phyloP scores from a whole-genome alignment of 92 coral and sea anemone genomes.

The Zoanthus sansibaricus region DNA sequence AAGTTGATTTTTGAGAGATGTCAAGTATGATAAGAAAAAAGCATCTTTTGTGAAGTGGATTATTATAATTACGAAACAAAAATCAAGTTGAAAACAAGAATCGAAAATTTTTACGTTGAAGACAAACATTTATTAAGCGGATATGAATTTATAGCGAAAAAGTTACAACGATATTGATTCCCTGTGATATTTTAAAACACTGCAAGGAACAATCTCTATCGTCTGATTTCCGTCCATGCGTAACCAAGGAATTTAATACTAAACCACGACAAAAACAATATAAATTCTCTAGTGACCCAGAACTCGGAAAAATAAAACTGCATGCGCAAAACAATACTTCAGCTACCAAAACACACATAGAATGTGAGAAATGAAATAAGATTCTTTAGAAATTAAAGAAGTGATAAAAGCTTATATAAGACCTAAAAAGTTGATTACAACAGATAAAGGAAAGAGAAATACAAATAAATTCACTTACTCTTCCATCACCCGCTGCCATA shows the following conservation, averaged over 20 bases:
- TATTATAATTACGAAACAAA: slow-evolving; percentile 5
- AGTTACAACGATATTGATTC: background rate
- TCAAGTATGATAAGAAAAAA: background rate
- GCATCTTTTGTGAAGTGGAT: slow-evolving; percentile 8
- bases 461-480: slow-evolving; percentile 65
- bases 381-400: slow-evolving; percentile 2
- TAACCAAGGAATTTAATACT: slow-evolving; percentile 35
- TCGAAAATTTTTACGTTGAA: background rate
- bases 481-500: slow-evolving; percentile 83
- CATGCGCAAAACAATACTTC: background rate
- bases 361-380: background rate
- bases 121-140: background rate
- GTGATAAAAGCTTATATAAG: slow-evolving; percentile 3
- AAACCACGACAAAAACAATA: background rate
- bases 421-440: slow-evolving; percentile 18
- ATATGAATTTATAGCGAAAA: background rate
- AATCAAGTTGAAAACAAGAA: background rate
- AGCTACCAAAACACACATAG: background rate
- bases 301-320: slow-evolving; percentile 3
- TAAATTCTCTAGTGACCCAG: slow-evolving; percentile 14
- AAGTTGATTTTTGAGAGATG: background rate
- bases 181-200: background rate
- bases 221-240: slow-evolving; percentile 32
- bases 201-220: slow-evolving; percentile 4
- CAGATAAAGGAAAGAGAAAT: slow-evolving; percentile 4